phyloP scores from a whole-genome alignment of 1,140 invertebrate genomes.

The Danaus plexippus region DNA sequence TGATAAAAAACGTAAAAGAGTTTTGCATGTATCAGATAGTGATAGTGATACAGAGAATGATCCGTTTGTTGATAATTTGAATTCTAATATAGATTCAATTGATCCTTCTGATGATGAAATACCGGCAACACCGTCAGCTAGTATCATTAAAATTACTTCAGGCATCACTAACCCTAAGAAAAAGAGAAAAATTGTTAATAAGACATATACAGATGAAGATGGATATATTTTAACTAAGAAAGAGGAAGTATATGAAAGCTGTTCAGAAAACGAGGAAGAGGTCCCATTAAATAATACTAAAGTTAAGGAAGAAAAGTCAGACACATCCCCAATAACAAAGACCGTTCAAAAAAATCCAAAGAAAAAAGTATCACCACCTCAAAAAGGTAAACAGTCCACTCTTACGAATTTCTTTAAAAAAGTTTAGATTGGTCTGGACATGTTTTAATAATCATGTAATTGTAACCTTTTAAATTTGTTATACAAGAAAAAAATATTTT shows the following conservation, averaged over 20 bases:
- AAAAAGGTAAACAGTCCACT: slow-evolving; percentile 57
- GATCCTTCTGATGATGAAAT: slow-evolving; percentile 63
- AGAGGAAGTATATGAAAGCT: slow-evolving; percentile 63
- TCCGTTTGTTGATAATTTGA: slow-evolving; percentile 37
- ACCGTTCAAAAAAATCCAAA: slow-evolving; percentile 26
- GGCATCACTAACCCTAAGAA: slow-evolving; percentile 60
- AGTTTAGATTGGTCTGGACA: slow-evolving; percentile 21
- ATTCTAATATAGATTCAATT: slow-evolving; percentile 19
- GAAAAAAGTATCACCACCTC: slow-evolving; percentile 51
- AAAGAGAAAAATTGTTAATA: slow-evolving; percentile 58
- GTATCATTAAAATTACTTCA: slow-evolving; percentile 56
- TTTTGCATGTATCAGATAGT: slow-evolving; percentile 59
- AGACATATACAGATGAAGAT: slow-evolving; percentile 62
- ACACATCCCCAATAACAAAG: slow-evolving; percentile 38
- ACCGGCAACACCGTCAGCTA: slow-evolving; percentile 51
- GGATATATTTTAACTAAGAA: slow-evolving; percentile 61
- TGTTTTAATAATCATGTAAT: slow-evolving; percentile 12
- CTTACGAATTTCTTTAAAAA: slow-evolving; percentile 61
- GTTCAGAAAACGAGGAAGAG: slow-evolving; percentile 54
- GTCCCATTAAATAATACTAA: slow-evolving; percentile 21
- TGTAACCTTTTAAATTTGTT: slow-evolving; percentile 6
- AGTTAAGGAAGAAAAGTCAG: slow-evolving; percentile 29
- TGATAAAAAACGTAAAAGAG: slow-evolving; percentile 59
- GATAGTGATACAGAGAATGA: slow-evolving; percentile 59
- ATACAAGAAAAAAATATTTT: not conserved